phyloP scores from a whole-genome alignment of 2,888 invertebrate genomes.

The Melieria crassipennis region DNA sequence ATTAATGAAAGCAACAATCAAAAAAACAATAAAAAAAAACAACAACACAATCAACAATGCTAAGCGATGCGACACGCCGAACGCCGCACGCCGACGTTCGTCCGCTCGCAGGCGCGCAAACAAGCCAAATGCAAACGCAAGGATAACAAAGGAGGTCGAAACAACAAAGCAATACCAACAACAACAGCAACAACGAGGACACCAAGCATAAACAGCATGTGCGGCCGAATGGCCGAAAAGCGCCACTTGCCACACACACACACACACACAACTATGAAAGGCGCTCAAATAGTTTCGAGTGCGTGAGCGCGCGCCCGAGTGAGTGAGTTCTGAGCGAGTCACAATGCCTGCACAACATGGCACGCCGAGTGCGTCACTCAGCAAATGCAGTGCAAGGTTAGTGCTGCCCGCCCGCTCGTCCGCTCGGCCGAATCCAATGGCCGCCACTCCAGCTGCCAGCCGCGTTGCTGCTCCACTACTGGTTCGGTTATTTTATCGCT shows the following conservation, averaged over 20 bases:
- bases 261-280: too few species aligned
- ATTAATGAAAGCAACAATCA: slow-evolving; percentile 30
- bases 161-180: neutral
- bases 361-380: neutral
- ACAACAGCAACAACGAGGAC: neutral
- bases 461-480: too few species aligned
- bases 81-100: slow-evolving; percentile 2
- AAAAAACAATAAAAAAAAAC: too few species aligned
- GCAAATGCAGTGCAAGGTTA: slow-evolving; percentile 5
- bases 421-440: neutral
- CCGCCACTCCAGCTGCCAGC: too few species aligned
- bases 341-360: too few species aligned
- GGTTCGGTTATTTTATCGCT: too few species aligned
- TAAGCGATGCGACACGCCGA: slow-evolving; percentile 16
- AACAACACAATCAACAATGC: slow-evolving; percentile 39
- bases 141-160: neutral
- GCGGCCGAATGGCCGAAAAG: too few species aligned
- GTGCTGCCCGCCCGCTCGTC: neutral
- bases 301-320: too few species aligned
- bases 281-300: too few species aligned
- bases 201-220: neutral
- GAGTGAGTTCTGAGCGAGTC: too few species aligned
- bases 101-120: neutral
- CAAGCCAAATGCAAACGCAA: neutral
- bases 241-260: too few species aligned